Conservation (phyloP, 92 coral and sea anemone species). For the Parazoanthus darwini region DNA sequence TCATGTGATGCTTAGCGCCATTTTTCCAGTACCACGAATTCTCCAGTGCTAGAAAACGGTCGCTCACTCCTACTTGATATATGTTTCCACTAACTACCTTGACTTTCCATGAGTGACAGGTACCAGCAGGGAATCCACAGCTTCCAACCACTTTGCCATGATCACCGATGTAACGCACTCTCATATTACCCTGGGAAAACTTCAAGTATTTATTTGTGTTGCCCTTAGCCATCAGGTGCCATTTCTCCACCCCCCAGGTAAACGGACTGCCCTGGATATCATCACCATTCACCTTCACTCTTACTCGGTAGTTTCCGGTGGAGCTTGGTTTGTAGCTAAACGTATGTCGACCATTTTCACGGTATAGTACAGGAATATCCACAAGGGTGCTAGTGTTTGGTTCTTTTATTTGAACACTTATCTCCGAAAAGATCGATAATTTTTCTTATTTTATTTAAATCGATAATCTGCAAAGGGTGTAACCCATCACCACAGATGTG, state of each 20-base stretch:
- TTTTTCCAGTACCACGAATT: background rate
- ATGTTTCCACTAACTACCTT: background rate
- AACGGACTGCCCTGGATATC: background rate
- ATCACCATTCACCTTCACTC: slow-evolving; percentile 36
- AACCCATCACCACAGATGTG: no score
- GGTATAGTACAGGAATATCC: slow-evolving; percentile 19
- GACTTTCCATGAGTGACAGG: background rate
- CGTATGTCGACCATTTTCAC: background rate
- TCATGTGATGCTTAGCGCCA: background rate
- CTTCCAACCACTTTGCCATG: background rate
- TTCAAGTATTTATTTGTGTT: background rate
- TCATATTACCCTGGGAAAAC: slow-evolving; percentile 2
- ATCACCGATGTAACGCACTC: background rate
- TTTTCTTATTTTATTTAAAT: no score
- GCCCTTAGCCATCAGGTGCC: slow-evolving; percentile 11
- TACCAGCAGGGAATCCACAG: background rate
- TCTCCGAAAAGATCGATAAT: no score
- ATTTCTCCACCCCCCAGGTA: slow-evolving; percentile 18
- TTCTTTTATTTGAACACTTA: background rate
- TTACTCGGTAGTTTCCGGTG: slow-evolving; percentile 27
- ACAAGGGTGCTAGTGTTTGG: background rate
- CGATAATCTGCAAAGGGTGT: no score
- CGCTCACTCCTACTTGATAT: background rate
- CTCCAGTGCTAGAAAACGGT: background rate
- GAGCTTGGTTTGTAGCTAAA: slow-evolving; percentile 27